Base-by-base conservation (phyloP, 1,140 invertebrate species). In the Caenorhabditis latens region DNA sequence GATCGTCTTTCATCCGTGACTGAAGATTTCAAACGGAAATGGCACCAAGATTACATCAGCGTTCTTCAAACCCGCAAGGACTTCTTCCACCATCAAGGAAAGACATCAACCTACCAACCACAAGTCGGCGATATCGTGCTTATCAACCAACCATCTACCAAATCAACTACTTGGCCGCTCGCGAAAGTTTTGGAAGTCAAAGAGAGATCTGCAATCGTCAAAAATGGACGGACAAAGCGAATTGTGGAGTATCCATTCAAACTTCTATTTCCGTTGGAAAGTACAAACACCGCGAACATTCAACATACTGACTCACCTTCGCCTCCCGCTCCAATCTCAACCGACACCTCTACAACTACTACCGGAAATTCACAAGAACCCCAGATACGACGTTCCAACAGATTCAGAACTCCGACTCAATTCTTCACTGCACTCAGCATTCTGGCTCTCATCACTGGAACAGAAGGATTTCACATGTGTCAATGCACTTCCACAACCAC, bases 121-220 rank as follows among this genome's bases (percentile, higher is more conserved):
- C 8, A 46, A 46, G 16, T 71, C 14, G 65, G 65, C 7, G 43
- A 71, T 42, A 46, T 71, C 19, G 65, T 71, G 4, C 65, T 71
- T n/a, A 71, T 71, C 65, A 9, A 71, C 4, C 65, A 71, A 19
- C 40, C 40, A 4, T 8, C 40, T 7, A 16, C 7, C 14, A n/a
- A 46, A 4, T 8, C 11, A n/a, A 46, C 40, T 43, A 43, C 40
- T 19, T 71, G 42, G 42, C 40, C 65, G 9, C 11, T 71, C 4
- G 65, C 13, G 5, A 43, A 14, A 46, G 16, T 71, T 43, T 4
- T 43, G 13, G 65, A 71, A 46, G 13, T 46, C 11, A 71, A 71
- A 16, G 65, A 43, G n/a, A 43, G 65, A 71, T 71, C 65, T 19
- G 65, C 65, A 5, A 46, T 71, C 13, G 42, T 71, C 40, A 71